Base-by-base conservation (phyloP, 2,113 vertebrate genomes). In the Psittacara wagleri region DNA sequence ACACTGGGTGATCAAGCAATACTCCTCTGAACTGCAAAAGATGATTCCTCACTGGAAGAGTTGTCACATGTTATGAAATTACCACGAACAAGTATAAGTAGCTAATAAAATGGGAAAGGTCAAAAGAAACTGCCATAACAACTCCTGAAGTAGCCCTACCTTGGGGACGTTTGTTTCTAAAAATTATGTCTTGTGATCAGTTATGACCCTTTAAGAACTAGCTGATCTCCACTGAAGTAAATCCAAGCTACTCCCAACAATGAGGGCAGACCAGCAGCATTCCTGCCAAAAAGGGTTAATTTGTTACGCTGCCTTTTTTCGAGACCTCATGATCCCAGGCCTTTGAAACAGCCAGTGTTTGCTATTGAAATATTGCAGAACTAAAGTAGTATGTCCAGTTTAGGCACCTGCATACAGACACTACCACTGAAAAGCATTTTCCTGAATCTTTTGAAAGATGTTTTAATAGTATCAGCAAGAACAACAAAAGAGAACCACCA, bases 1-100 rank as follows among this genome's bases (percentile, higher is more conserved):
- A 98, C 15, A 94, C 98, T 13, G 97, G 98, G 10, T 98, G 37
- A 98, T 98, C 91, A 98, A 99, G 96, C 94, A 98, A 28, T 94
- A 89, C 35, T 96, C 52, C 96, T 3, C 96, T 91, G 52, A 82
- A 92, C 4, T 75, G 94, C 70, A 52, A 92, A 57, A 11, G 86
- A 76, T 7, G 88, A 96, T 4, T 98, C 97, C 18, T 75, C 61
- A 25, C 7, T 54, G 1, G 92, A 98, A 52, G 96, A 97, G 4
- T 96, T 92, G 4, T 73, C 2, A 5, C 23, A 23, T 88, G 68
- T 63, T 55, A 66, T 13, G 95, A 97, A 94, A 82, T 98, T 85
- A 98, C 96, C 3, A 55, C 87, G 75, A 83, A 98, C 35, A 98
- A 97, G 59, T 94, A 98, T 3, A 98, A 97, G 35, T 6, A 10